Evolutionary conservation across 2,888 invertebrate genomes (phyloP), one percentile per base, ranked within the genome.

Genomic region (Germaria angustata): DNA sequence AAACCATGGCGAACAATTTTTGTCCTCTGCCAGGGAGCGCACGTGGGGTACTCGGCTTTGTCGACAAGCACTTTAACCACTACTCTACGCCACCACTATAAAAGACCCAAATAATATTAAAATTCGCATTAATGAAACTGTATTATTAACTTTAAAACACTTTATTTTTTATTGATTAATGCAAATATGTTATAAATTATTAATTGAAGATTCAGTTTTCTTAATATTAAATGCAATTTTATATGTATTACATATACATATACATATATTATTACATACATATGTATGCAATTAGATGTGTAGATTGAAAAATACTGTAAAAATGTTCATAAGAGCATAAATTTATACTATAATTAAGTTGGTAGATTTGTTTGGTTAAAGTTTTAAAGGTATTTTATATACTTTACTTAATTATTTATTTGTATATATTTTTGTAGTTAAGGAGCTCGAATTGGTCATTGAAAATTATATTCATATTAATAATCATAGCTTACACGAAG

Each of bases 271-370:
- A 61, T 53, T 59, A 39, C 69, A 46, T 49, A 20, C 39, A n/a
- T 46, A 24, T 20, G 1, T 20, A 46, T 22, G n/a, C n/a, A n/a
- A n/a, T 34, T 57, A 57, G 22, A 66, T 32, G 63, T 78, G 63
- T 71, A 71, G 39, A n/a, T 65, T 78, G 57, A 75, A 79, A 79
- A 75, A 82, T 82, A 79, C 59, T 79, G 75, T 79, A 82, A 79
- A 79, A 77, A 79, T 41, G 75, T 65, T 82, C 79, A 82, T 82
- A 82, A 82, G 82, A 82, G 73, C 75, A 82, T 75, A 82, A 79
- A 75, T 75, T 75, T 79, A 79, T 82, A 51, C 79, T 79, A 79
- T 51, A 79, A 79, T 66, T 73, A 75, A 75, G 63, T 78, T 68
- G 73, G 81, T 69, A 69, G 55, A 75, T 76, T 80, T 66, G 66